Conservation (phyloP, 2,888 invertebrate species). For the Onchidella celtica region DNA sequence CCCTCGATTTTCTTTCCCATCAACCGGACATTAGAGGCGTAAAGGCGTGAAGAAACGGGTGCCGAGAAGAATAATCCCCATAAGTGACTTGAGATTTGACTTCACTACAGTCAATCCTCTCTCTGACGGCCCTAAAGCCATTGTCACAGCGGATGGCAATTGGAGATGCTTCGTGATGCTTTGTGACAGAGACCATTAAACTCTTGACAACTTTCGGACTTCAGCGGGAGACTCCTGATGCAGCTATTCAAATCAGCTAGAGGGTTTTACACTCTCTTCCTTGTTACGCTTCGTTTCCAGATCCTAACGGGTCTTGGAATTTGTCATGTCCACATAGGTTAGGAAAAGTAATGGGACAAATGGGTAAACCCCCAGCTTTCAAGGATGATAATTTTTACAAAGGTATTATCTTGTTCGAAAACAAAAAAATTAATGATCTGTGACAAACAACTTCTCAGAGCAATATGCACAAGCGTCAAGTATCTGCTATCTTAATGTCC, state of each 20-base stretch:
- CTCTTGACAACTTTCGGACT: neutral
- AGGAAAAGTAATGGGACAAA: too few species aligned
- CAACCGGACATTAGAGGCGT: slow-evolving; percentile 3
- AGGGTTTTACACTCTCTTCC: neutral
- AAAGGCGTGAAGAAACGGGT: slow-evolving; percentile 8
- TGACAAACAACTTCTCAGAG: too few species aligned
- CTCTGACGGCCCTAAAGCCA: slow-evolving; percentile 10
- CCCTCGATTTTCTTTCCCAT: neutral
- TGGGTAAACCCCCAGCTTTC: too few species aligned
- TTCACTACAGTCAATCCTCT: slow-evolving; percentile 10
- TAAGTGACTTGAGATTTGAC: slow-evolving; percentile 24
- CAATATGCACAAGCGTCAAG: too few species aligned
- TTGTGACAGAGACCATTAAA: neutral
- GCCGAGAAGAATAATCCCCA: neutral
- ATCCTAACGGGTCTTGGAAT: too few species aligned
- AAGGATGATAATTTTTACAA: too few species aligned
- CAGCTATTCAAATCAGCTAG: neutral
- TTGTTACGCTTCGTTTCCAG: too few species aligned
- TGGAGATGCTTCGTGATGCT: neutral
- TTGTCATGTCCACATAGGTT: too few species aligned
- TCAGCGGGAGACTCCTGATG: neutral
- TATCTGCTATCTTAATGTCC: too few species aligned
- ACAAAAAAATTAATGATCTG: too few species aligned
- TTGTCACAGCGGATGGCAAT: neutral
- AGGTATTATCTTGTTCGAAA: too few species aligned